Conservation (phyloP, 2,888 invertebrate species). For the Notodonta ziczac region DNA sequence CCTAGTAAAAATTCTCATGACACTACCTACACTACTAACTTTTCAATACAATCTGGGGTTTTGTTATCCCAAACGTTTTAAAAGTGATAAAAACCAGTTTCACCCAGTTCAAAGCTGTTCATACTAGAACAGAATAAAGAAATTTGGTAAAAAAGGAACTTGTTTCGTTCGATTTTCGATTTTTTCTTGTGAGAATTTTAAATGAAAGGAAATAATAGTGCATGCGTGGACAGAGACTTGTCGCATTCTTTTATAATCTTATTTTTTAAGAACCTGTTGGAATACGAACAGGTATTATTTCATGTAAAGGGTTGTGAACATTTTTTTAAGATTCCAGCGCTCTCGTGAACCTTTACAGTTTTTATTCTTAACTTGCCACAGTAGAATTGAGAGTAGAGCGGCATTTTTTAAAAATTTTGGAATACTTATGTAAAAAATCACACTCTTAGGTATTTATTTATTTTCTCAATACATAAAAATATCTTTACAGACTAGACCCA, state of each 20-base stretch:
- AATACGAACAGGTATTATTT: slow-evolving; percentile 23
- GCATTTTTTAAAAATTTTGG: too few species aligned
- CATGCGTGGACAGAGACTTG: background rate
- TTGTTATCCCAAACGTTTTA: slow-evolving; percentile 34
- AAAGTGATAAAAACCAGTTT: slow-evolving; percentile 40
- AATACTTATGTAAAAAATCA: too few species aligned
- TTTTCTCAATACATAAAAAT: too few species aligned
- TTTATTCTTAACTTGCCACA: too few species aligned
- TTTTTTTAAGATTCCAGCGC: too few species aligned
- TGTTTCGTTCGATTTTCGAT: slow-evolving; percentile 24
- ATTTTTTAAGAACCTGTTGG: slow-evolving; percentile 19
- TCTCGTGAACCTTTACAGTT: too few species aligned
- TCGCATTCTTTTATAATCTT: background rate
- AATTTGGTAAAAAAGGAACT: slow-evolving; percentile 36
- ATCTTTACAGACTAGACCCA: too few species aligned
- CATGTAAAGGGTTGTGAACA: too few species aligned
- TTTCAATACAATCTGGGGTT: slow-evolving; percentile 28
- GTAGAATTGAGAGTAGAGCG: too few species aligned
- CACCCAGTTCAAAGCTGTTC: slow-evolving; percentile 39
- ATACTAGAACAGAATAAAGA: slow-evolving; percentile 24
- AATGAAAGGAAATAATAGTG: background rate
- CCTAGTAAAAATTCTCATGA: slow-evolving; percentile 38
- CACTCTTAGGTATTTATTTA: too few species aligned
- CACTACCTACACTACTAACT: slow-evolving; percentile 28
- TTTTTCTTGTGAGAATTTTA: slow-evolving; percentile 3